Evolutionary conservation across 2,888 invertebrate genomes (phyloP).

Genomic region (Pollenia amentaria): DNA sequence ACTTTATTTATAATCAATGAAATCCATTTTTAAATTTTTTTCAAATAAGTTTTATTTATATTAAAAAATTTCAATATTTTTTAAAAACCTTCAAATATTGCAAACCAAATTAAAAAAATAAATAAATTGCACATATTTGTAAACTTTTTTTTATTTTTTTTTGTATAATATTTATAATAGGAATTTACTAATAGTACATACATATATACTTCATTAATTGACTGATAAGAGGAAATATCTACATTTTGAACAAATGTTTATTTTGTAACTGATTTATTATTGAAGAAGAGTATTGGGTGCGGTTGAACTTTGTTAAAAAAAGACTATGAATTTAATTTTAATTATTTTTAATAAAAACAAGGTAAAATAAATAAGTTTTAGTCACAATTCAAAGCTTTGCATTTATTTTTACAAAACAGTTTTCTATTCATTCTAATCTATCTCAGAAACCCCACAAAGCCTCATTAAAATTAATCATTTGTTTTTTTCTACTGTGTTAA

Average conservation of each 20-base stretch:
- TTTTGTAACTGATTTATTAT: slow-evolving; percentile 27
- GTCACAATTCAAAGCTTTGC: neutral
- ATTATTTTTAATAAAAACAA: neutral
- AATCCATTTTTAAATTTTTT: too few species aligned
- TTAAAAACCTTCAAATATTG: neutral
- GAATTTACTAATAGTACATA: slow-evolving; percentile 14
- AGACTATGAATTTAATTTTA: slow-evolving; percentile 5
- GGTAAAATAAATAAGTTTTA: neutral
- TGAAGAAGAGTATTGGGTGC: slow-evolving; percentile 31
- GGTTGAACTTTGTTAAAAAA: slow-evolving; percentile 27
- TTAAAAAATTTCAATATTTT: neutral
- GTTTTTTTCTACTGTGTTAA: neutral
- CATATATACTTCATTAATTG: neutral
- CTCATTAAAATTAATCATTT: slow-evolving; percentile 35
- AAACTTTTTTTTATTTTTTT: too few species aligned
- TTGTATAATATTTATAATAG: slow-evolving; percentile 7
- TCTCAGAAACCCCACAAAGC: neutral
- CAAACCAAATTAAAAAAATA: neutral
- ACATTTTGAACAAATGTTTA: neutral
- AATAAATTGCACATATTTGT: neutral
- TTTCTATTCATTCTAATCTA: neutral
- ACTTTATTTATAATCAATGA: too few species aligned
- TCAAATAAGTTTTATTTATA: too few species aligned
- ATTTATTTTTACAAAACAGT: slow-evolving; percentile 13
- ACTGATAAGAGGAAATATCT: slow-evolving; percentile 34